Evolutionary conservation across 2,888 invertebrate genomes (phyloP), one percentile per base, ranked within the genome.

Genomic region (Deilephila elpenor): DNA sequence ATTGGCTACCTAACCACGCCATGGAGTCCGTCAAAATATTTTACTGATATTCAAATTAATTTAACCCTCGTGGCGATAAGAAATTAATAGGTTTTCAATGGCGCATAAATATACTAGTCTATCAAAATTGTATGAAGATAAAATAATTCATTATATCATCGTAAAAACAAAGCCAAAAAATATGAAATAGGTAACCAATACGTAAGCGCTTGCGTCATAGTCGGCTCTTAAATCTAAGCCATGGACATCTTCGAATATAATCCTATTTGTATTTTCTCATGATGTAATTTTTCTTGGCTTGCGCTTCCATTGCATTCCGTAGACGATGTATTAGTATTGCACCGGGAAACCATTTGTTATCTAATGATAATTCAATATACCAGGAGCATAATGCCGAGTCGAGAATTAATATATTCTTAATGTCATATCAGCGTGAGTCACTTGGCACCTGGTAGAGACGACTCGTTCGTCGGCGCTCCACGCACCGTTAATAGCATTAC

Each of bases 281-380:
- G 67, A 67, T 67, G 67, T 67, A 20, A 67, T 67, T 67, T 67
- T 67, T 67, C 67, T 67, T 67, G 67, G 67, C 67, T 51, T 51
- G 44, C 20, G 44, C 67, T 67, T 67, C 67, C 44, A 51, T 51
- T 67, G 67, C 67, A 67, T 67, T 67, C 67, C 51, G 44, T 29
- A 67, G 67, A 67, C 51, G 67, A 67, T 67, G 64, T 64, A 51
- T 29, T 44, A 51, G 51, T 11, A 2, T 17, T 51, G 25, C 67
- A 67, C 14, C 44, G 25, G 67, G 67, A 67, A 67, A 44, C 25
- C 8, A 67, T 67, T 25, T 67, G 17, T 51, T 51, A 67, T 67
- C 17, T 51, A 51, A 67, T 51, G 51, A 51, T 67, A 67, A 67
- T 67, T 67, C 17, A 67, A 67, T 67, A 29, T 14, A 67, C 29